Evolutionary conservation across 2,888 invertebrate genomes (phyloP).

Genomic region (Hirtodrosophila histrioides): DNA sequence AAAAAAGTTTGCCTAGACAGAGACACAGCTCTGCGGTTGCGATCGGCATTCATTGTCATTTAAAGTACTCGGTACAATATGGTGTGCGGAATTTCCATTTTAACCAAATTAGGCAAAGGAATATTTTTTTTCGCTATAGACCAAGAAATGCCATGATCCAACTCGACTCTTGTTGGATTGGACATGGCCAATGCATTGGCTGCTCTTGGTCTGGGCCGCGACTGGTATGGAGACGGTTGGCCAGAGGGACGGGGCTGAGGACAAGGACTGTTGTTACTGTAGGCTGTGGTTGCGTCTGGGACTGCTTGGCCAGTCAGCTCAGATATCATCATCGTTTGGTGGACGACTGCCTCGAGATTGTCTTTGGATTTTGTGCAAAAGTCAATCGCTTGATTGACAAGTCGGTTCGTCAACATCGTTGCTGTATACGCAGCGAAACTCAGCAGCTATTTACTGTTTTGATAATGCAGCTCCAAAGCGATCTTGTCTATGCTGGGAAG

Average conservation of each 20-base stretch:
- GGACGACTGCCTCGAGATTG: conserved; percentile 67
- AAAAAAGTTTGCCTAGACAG: conserved; percentile 52
- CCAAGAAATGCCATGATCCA: conserved; percentile 68
- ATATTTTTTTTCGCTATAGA: conserved; percentile 67
- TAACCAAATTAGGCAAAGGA: conserved; percentile 80
- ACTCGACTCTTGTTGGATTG: conserved; percentile 46
- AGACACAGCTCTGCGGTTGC: conserved; percentile 34
- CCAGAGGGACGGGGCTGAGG: not conserved
- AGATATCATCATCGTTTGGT: conserved; percentile 71
- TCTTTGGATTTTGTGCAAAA: conserved; percentile 73
- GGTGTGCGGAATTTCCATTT: conserved; percentile 82
- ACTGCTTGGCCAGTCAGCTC: conserved; percentile 47
- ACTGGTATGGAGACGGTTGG: conserved; percentile 25
- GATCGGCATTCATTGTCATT: conserved; percentile 66
- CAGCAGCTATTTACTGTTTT: conserved; percentile 59
- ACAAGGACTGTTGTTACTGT: not conserved
- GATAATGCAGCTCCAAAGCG: conserved; percentile 55
- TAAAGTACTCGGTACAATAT: conserved; percentile 77
- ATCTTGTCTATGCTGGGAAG: conserved; percentile 62
- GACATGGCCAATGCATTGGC: conserved; percentile 45
- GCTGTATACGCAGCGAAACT: conserved; percentile 51
- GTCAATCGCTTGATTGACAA: conserved; percentile 82
- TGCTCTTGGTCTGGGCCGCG: conserved; percentile 22
- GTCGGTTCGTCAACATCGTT: conserved; percentile 61
- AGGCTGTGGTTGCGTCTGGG: not conserved